Evolutionary conservation across 2,113 vertebrate species (phyloP).

Genomic region (Aegotheles bennettii): DNA sequence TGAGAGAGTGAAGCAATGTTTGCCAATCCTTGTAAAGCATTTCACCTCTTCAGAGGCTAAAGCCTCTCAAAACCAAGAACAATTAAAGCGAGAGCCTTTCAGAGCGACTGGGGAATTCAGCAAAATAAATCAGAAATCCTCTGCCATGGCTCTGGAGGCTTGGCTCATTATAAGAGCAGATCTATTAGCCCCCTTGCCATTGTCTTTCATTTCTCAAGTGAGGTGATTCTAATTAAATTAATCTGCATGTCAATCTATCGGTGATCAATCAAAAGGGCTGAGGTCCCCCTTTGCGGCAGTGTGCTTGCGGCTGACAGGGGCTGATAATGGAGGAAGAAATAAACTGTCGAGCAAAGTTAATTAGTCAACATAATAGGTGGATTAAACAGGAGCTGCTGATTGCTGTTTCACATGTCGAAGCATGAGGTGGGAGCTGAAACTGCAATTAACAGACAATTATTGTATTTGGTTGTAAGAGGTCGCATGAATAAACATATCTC

Average conservation of each 20-base stretch:
- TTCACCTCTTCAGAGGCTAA: slow-evolving; percentile 78
- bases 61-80: slow-evolving; percentile 81
- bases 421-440: slow-evolving; percentile 76
- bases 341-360: slow-evolving; percentile 85
- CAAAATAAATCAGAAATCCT: slow-evolving; percentile 82
- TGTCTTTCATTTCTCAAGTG: slow-evolving; percentile 88
- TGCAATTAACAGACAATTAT: slow-evolving; percentile 86
- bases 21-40: slow-evolving; percentile 76
- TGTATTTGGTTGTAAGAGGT: slow-evolving; percentile 87
- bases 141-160: slow-evolving; percentile 73
- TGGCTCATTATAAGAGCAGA: slow-evolving; percentile 81
- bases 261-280: slow-evolving; percentile 84
- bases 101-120: slow-evolving; percentile 74
- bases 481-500: slow-evolving; percentile 83
- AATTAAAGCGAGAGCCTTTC: slow-evolving; percentile 83
- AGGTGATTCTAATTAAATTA: slow-evolving; percentile 91
- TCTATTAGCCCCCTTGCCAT: slow-evolving; percentile 83
- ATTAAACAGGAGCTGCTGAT: slow-evolving; percentile 82
- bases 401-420: slow-evolving; percentile 79
- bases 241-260: slow-evolving; percentile 90
- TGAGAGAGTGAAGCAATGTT: slow-evolving; percentile 60
- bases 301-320: slow-evolving; percentile 81
- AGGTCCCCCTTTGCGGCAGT: slow-evolving; percentile 73
- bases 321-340: slow-evolving; percentile 88
- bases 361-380: slow-evolving; percentile 89